These are phyloP conservation scores for Parapsyche elsis DNA, from an alignment of 1,140 invertebrate species.

Conservation along the genomic window DNA sequence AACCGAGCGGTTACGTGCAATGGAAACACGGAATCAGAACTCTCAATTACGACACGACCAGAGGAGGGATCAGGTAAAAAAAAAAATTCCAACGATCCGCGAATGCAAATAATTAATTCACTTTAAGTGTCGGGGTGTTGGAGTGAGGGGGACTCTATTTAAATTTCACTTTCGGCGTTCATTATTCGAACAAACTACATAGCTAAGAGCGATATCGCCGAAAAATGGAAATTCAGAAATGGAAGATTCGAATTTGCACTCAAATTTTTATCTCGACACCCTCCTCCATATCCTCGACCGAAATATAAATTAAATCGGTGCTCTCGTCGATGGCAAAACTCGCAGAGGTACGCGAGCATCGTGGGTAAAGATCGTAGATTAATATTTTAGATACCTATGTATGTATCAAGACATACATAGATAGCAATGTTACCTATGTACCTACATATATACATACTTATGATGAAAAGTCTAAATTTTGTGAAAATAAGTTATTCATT, in stretches of 20 bases:
- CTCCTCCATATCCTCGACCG: neutral
- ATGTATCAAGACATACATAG: no score
- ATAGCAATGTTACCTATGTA: no score
- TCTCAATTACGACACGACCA: conserved; percentile 86
- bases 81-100: neutral
- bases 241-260: conserved; percentile 36
- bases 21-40: conserved; percentile 82
- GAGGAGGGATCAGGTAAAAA: conserved; percentile 82
- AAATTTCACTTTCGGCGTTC: no score
- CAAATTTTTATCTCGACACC: conserved; percentile 16
- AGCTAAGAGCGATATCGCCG: neutral
- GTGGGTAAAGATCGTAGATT: no score
- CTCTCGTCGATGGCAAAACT: neutral
- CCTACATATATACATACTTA: no score
- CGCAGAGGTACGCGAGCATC: no score
- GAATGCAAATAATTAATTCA: neutral
- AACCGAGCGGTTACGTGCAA: conserved; percentile 80
- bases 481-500: no score
- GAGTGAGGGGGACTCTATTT: neutral
- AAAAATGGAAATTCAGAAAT: conserved; percentile 37
- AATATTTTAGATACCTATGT: no score
- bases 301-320: conserved; percentile 34
- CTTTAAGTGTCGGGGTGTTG: neutral
- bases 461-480: no score
- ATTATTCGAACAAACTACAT: no score